phyloP scores from a whole-genome alignment of 2,113 vertebrate species.

The Tenebrosternarchus preto region DNA sequence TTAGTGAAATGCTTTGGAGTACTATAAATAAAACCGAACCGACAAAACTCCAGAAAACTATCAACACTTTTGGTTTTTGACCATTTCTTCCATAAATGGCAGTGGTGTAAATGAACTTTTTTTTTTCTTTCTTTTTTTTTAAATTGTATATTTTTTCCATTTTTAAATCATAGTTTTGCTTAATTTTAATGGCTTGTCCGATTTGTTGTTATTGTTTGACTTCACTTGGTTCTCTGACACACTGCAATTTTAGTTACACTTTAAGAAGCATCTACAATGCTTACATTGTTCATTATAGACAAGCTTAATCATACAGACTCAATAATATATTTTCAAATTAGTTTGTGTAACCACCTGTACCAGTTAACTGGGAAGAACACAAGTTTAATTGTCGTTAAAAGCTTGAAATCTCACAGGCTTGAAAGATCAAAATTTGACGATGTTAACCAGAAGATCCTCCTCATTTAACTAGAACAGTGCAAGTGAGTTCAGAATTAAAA shows the following conservation, averaged over 20 bases:
- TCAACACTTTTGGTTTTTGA: background rate
- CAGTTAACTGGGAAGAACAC: too few relatives aligned
- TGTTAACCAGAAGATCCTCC: background rate
- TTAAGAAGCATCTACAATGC: background rate
- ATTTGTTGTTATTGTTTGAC: background rate
- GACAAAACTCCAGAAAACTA: background rate
- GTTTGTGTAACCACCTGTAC: background rate
- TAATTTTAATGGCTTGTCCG: too few relatives aligned
- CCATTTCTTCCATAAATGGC: background rate
- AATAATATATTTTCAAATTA: background rate
- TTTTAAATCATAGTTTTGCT: background rate
- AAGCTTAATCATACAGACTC: background rate
- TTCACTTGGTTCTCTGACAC: background rate
- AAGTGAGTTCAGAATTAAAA: slow-evolving; percentile 4
- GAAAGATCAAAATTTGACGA: background rate
- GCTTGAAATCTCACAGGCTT: background rate
- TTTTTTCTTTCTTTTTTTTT: background rate
- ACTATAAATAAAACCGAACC: background rate
- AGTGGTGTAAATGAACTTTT: background rate
- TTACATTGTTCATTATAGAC: background rate
- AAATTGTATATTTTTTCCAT: background rate
- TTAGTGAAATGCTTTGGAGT: background rate
- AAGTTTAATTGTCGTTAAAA: background rate
- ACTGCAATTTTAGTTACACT: background rate
- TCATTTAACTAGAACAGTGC: background rate